Percentiles rank a stretch among this genome's conserved stretches.
Conservation (phyloP, 2,113 vertebrate species). For the Emydura subglobosa region DNA sequence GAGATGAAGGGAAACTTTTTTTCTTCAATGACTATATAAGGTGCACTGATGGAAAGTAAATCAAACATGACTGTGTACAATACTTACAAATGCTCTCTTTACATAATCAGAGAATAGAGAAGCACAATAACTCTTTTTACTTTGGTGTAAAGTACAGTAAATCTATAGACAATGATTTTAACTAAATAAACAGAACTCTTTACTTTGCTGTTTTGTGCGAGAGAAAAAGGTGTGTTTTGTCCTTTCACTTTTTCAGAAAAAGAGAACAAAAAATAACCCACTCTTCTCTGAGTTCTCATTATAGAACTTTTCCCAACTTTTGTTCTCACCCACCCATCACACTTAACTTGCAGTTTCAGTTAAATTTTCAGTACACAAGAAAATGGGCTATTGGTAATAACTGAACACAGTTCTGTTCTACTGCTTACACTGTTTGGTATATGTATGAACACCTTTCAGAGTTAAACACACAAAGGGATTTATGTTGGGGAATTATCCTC, state of each 20-base stretch:
- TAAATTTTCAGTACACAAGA: not conserved
- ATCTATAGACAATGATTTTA: not conserved
- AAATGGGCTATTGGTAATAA: not conserved
- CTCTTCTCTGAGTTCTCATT: not conserved
- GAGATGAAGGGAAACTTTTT: not conserved
- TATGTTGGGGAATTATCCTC: not conserved
- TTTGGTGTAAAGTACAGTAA: not conserved
- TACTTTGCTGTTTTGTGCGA: not conserved
- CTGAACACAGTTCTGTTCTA: not conserved
- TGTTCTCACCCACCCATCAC: not conserved
- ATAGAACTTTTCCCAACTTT: not conserved
- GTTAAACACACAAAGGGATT: not conserved
- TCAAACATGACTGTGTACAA: not conserved
- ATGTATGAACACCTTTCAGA: not conserved
- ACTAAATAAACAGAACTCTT: not conserved
- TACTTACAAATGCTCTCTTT: not conserved
- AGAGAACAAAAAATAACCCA: not conserved
- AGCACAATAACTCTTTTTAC: not conserved
- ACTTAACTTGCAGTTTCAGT: not conserved
- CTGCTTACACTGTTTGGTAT: not conserved
- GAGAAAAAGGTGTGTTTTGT: not conserved
- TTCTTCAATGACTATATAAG: not conserved
- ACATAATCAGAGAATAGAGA: not conserved
- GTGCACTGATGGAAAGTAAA: not conserved
- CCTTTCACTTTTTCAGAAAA: not conserved